phyloP scores from a whole-genome alignment of 35 echinoderm and acorn worm genomes.

The Ophiothrix spiculata region DNA sequence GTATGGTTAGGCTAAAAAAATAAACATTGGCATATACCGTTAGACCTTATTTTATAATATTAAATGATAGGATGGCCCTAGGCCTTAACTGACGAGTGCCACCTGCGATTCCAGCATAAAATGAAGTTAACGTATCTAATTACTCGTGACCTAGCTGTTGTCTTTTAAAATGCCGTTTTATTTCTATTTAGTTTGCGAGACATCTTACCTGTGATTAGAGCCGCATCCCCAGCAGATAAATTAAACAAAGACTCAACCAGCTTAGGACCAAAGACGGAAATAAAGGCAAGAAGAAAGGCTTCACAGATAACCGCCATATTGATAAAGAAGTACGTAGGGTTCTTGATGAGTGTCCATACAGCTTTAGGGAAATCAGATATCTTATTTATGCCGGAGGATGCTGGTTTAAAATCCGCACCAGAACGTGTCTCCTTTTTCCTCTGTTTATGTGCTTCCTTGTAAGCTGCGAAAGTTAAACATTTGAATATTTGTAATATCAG shows the following conservation, averaged over 20 bases:
- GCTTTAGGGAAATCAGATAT: conserved; percentile 78
- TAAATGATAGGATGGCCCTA: not conserved
- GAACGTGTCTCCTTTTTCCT: too few relatives aligned
- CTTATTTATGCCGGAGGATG: too few relatives aligned
- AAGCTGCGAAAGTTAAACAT: too few relatives aligned
- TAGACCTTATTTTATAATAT: not conserved
- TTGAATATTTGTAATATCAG: too few relatives aligned
- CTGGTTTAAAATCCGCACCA: too few relatives aligned
- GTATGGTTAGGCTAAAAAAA: too few relatives aligned
- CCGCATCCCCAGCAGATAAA: conserved; percentile 57
- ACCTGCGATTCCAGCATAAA: too few relatives aligned
- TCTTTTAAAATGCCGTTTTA: not conserved
- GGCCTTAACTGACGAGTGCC: not conserved
- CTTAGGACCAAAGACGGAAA: conserved; percentile 79
- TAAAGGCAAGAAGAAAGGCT: conserved; percentile 58
- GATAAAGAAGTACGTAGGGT: conserved; percentile 60
- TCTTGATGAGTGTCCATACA: conserved; percentile 54
- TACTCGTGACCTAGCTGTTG: too few relatives aligned
- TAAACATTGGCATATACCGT: too few relatives aligned
- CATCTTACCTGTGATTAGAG: conserved; percentile 61
- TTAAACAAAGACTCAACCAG: conserved; percentile 82
- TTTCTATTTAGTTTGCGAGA: not conserved
- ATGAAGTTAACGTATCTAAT: too few relatives aligned
- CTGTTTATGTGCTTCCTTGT: too few relatives aligned
- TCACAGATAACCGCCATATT: conserved; percentile 45